These are phyloP conservation scores for Macrostomum lignano DNA, from an alignment of 1,140 invertebrate genomes.

Conservation along the genomic window DNA sequence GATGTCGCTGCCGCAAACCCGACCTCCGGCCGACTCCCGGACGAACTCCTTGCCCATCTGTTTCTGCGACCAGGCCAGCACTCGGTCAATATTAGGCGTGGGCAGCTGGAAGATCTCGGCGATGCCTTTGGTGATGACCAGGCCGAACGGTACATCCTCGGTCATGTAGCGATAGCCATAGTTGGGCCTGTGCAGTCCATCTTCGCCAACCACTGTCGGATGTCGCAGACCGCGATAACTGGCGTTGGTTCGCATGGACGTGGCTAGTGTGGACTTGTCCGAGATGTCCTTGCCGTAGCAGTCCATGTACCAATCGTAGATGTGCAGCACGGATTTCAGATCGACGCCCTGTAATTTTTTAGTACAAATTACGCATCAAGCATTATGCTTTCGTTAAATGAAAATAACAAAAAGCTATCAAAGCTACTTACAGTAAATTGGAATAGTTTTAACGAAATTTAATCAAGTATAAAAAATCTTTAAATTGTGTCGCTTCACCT, in stretches of 20 bases:
- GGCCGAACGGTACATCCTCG: constrained; percentile 14
- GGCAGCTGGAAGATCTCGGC: constrained; percentile 11
- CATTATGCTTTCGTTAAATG: no score
- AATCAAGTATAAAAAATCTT: no score
- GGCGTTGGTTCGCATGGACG: constrained; percentile 12
- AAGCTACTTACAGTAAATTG: no score
- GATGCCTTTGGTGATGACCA: constrained; percentile 13
- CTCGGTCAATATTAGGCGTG: constrained; percentile 11
- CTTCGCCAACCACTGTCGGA: constrained; percentile 11
- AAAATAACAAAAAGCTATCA: no score
- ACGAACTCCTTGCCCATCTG: constrained; percentile 14
- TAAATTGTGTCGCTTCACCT: no score
- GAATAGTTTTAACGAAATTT: no score
- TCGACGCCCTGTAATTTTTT: constrained; percentile 6
- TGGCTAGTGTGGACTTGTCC: constrained; percentile 9
- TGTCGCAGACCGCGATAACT: constrained; percentile 12
- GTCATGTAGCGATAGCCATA: constrained; percentile 10
- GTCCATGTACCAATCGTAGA: constrained; percentile 10
- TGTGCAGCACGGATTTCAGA: constrained; percentile 11
- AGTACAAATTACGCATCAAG: no score
- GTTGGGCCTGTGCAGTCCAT: constrained; percentile 11
- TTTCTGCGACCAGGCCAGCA: constrained; percentile 14
- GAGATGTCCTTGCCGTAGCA: constrained; percentile 9
- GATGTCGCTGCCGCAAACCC: constrained; percentile 14
- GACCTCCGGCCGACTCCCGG: constrained; percentile 11